A percentile compares a stretch with the other conserved stretches of the same genome.
phyloP scores from a whole-genome alignment of 2,888 invertebrate genomes.

The Epirrhoe tristata region DNA sequence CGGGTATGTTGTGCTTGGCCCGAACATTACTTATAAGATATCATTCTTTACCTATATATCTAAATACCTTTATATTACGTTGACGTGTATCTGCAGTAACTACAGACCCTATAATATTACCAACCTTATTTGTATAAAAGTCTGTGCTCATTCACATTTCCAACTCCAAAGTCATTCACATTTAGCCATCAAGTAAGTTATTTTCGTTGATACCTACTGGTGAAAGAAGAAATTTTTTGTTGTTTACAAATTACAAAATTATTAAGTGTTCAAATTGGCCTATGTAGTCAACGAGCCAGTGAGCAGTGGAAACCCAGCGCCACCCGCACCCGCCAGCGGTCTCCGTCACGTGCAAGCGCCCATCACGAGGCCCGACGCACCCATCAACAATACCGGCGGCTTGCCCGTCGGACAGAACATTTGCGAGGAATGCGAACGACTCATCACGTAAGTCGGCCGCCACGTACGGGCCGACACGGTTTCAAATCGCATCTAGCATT shows the following conservation, averaged over 20 bases:
- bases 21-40: neutral
- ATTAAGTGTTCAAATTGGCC: constrained; percentile 59
- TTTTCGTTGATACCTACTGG: neutral
- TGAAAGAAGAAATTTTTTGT: neutral
- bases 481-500: constrained; percentile 67
- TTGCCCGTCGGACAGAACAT: constrained; percentile 95
- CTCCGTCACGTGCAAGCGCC: constrained; percentile 92
- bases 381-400: constrained; percentile 88
- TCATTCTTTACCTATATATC: neutral
- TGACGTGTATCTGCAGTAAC: constrained; percentile 1
- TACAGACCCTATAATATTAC: constrained; percentile 2
- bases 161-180: constrained; percentile 19
- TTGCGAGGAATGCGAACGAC: constrained; percentile 98
- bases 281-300: constrained; percentile 36
- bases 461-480: constrained; percentile 88
- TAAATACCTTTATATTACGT: constrained; percentile 1
- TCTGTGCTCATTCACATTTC: constrained; percentile 4
- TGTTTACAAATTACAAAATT: constrained; percentile 48
- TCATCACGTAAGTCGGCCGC: constrained; percentile 97
- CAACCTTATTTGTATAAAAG: neutral
- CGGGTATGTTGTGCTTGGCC: constrained; percentile 82
- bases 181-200: constrained; percentile 2
- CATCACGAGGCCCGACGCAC: constrained; percentile 86
- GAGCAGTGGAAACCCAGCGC: constrained; percentile 42
- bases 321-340: constrained; percentile 77